A percentile compares a stretch with the other conserved stretches of the same genome.
Evolutionary conservation across 2,113 vertebrate genomes (phyloP).

Genomic region (Rhizomys pruinosus): DNA sequence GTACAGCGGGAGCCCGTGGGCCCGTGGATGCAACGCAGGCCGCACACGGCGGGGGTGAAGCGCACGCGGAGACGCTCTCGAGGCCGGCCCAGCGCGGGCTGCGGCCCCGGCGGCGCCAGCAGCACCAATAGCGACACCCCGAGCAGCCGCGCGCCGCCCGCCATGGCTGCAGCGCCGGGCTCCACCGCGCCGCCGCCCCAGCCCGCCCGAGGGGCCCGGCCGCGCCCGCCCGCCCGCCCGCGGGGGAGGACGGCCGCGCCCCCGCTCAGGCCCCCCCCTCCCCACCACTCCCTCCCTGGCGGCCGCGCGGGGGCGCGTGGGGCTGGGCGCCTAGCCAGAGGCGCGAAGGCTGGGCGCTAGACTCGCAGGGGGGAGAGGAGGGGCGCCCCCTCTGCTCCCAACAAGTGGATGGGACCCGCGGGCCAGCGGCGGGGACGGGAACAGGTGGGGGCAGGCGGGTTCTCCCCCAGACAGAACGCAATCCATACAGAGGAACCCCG

Average conservation of each 20-base stretch:
- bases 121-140: slow-evolving; percentile 76
- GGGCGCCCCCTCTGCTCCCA: slow-evolving; percentile 60
- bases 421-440: slow-evolving; percentile 48
- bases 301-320: slow-evolving; percentile 83
- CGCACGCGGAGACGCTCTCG: slow-evolving; percentile 88
- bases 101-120: slow-evolving; percentile 70
- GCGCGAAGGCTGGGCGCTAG: slow-evolving; percentile 78
- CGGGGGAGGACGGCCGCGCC: slow-evolving; percentile 79
- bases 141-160: slow-evolving; percentile 78
- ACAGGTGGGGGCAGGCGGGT: slow-evolving; percentile 77
- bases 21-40: slow-evolving; percentile 88
- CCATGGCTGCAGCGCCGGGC: slow-evolving; percentile 82
- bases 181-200: slow-evolving; percentile 80
- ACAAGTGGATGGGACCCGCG: slow-evolving; percentile 72
- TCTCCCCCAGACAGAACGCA: not conserved
- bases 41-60: slow-evolving; percentile 93
- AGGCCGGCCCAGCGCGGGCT: slow-evolving; percentile 78
- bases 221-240: slow-evolving; percentile 78
- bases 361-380: slow-evolving; percentile 50
- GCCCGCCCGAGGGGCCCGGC: slow-evolving; percentile 79
- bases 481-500: slow-evolving; percentile 22
- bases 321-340: slow-evolving; percentile 79
- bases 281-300: slow-evolving; percentile 79
- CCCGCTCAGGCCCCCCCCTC: slow-evolving; percentile 70
- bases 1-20: slow-evolving; percentile 86